Evolutionary conservation across 1,140 invertebrate genomes (phyloP).

Genomic region (Medauroidea extradentata): DNA sequence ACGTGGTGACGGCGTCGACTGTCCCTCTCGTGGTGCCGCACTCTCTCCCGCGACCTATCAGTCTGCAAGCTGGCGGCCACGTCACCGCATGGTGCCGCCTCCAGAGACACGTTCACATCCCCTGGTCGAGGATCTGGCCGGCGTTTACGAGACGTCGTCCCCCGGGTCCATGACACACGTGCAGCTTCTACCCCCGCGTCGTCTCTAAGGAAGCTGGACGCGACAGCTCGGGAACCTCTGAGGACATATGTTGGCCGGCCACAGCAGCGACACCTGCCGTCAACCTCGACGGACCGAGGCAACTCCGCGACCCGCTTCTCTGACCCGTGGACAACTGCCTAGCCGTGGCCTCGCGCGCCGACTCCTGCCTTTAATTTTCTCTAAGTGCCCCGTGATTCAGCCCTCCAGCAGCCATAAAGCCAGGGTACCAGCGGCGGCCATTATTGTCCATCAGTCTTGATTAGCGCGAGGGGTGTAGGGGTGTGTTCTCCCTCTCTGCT

Average conservation of each 20-base stretch:
- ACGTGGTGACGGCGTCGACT: neutral
- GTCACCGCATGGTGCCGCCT: neutral
- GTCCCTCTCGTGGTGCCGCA: neutral
- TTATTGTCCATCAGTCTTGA: constrained; percentile 18
- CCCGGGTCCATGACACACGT: neutral
- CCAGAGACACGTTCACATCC: neutral
- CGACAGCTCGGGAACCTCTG: neutral
- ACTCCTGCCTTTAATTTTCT: constrained; percentile 1
- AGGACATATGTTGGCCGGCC: neutral
- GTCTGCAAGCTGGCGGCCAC: neutral
- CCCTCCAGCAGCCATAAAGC: constrained; percentile 3
- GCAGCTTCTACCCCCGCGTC: too few species aligned
- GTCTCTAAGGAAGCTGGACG: neutral
- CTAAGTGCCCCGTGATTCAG: constrained; percentile 10
- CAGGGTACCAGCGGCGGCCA: constrained; percentile 1
- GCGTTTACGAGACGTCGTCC: neutral
- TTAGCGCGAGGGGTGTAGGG: constrained; percentile 7
- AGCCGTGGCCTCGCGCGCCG: neutral
- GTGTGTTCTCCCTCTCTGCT: neutral
- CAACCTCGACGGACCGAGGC: neutral
- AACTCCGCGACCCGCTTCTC: neutral
- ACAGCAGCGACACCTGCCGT: neutral
- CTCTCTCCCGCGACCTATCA: neutral
- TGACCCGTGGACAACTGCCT: too few species aligned
- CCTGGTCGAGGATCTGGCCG: neutral